Evolutionary conservation across 2,888 invertebrate species (phyloP).

Genomic region (Mechanitis messenoides): DNA sequence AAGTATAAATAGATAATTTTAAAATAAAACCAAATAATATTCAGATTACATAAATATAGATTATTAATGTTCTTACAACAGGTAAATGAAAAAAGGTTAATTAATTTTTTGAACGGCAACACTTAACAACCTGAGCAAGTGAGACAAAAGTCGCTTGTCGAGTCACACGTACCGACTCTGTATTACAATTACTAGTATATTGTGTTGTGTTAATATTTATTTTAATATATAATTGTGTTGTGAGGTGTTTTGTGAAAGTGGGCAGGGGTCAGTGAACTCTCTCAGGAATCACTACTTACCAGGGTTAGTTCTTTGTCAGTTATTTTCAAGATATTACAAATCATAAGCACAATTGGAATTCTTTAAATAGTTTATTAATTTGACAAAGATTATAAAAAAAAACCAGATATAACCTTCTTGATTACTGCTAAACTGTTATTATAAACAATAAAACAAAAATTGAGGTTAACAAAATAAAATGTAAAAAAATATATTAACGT

Average conservation of each 20-base stretch:
- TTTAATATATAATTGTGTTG: slow-evolving; percentile 2
- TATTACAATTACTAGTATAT: slow-evolving; percentile 36
- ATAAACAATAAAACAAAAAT: too few relatives aligned
- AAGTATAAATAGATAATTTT: too few relatives aligned
- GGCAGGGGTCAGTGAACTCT: slow-evolving; percentile 61
- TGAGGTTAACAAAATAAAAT: too few relatives aligned
- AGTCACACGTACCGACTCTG: slow-evolving; percentile 42
- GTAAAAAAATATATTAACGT: not conserved
- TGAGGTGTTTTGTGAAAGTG: slow-evolving; percentile 1
- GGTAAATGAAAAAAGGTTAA: not conserved
- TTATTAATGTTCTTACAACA: too few relatives aligned
- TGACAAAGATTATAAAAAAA: too few relatives aligned
- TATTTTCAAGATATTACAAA: not conserved
- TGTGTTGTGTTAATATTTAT: slow-evolving; percentile 49
- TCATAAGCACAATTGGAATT: too few relatives aligned
- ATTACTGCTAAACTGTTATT: too few relatives aligned
- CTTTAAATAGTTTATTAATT: too few relatives aligned
- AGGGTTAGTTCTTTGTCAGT: slow-evolving; percentile 1
- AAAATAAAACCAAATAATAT: too few relatives aligned
- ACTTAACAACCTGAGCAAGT: slow-evolving; percentile 45
- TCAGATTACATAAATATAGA: too few relatives aligned
- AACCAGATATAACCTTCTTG: too few relatives aligned
- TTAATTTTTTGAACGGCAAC: slow-evolving; percentile 18
- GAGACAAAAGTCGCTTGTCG: slow-evolving; percentile 60
- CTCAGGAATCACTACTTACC: not conserved